Percentiles rank a stretch among this genome's conserved stretches.
Conservation (phyloP, 2,888 invertebrate species). For the Drosophila robusta region DNA sequence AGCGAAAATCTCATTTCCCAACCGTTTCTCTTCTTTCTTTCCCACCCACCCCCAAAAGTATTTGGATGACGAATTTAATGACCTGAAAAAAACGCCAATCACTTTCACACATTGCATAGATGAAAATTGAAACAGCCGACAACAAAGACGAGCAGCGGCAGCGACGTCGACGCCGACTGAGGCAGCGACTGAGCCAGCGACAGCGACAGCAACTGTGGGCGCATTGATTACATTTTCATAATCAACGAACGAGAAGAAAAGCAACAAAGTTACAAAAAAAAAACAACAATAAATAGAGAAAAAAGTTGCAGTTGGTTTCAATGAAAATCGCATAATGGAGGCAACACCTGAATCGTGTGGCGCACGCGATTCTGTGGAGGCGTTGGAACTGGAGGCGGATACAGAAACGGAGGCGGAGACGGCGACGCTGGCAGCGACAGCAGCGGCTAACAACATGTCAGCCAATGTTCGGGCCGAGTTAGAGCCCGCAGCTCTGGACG, state of each 20-base stretch:
- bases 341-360: conserved; percentile 73
- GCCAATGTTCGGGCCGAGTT: conserved; percentile 32
- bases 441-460: conserved; percentile 31
- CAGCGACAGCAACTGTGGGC: conserved; percentile 55
- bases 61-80: conserved; percentile 74
- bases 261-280: conserved; percentile 10
- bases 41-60: conserved; percentile 19
- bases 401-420: conserved; percentile 44
- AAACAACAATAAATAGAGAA: conserved; percentile 13
- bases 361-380: conserved; percentile 68
- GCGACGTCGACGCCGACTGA: conserved; percentile 30
- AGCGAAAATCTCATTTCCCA: conserved; percentile 6
- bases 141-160: conserved; percentile 56
- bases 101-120: conserved; percentile 76
- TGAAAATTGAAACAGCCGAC: conserved; percentile 69
- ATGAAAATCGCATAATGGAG: conserved; percentile 77
- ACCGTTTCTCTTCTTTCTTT: neutral
- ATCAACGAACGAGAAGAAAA: conserved; percentile 57
- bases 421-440: conserved; percentile 5
- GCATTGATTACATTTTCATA: conserved; percentile 76
- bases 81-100: conserved; percentile 72
- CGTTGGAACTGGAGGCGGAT: conserved; percentile 58
- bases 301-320: conserved; percentile 57
- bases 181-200: conserved; percentile 23
- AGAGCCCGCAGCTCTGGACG: conserved; percentile 44